Conservation (phyloP, 2,888 invertebrate genomes). For the Tetanocera ferruginea region DNA sequence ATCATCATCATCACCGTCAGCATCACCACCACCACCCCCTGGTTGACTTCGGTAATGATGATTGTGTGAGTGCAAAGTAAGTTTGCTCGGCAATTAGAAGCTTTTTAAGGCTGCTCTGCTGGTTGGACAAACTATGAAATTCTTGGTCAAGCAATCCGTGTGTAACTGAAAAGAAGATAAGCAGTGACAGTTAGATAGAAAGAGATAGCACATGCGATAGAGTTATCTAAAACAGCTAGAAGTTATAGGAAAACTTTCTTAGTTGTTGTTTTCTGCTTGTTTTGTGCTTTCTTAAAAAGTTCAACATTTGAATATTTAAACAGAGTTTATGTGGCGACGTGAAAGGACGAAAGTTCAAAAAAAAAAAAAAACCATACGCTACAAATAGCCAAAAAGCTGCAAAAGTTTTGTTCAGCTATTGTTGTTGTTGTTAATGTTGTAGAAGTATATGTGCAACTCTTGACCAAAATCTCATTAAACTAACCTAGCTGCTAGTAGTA, state of each 20-base stretch:
- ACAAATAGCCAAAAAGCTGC: constrained; percentile 20
- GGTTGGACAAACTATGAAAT: constrained; percentile 11
- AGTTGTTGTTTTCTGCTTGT: background rate
- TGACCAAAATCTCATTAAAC: constrained; percentile 37
- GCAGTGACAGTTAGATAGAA: background rate
- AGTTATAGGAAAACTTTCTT: background rate
- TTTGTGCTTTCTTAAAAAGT: background rate
- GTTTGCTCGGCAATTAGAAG: constrained; percentile 39
- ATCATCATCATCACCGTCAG: background rate
- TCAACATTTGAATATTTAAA: constrained; percentile 36
- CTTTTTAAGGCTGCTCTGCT: background rate
- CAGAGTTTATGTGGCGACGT: constrained; percentile 23
- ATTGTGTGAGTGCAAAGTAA: background rate
- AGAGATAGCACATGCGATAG: background rate
- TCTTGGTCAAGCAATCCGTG: constrained; percentile 10
- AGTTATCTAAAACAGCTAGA: constrained; percentile 1
- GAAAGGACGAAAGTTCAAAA: background rate
- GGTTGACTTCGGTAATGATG: constrained; percentile 23
- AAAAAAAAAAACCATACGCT: background rate
- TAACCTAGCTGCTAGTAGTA: constrained; percentile 18
- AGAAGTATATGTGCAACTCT: constrained; percentile 8
- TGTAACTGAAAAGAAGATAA: background rate
- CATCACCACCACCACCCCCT: background rate
- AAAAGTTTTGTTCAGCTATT: constrained; percentile 20
- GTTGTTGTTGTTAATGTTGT: background rate